These are phyloP conservation scores for Phorcus lineatus DNA, from an alignment of 2,888 invertebrate genomes.

Conservation along the genomic window DNA sequence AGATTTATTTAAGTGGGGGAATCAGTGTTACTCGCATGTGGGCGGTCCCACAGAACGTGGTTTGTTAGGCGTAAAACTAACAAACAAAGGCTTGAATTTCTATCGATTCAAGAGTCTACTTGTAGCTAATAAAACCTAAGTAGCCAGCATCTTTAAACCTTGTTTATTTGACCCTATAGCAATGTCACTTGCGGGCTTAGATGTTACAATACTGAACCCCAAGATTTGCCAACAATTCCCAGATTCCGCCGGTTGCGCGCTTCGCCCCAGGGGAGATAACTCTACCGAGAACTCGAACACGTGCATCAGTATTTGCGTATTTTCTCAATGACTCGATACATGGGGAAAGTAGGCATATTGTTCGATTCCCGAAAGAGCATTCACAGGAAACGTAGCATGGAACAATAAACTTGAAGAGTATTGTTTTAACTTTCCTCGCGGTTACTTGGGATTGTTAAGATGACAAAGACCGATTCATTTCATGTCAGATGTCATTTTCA, in stretches of 20 bases:
- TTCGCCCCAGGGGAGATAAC: slow-evolving; percentile 14
- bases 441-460: not conserved
- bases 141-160: slow-evolving; percentile 21
- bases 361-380: not conserved
- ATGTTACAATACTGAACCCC: slow-evolving; percentile 18
- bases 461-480: slow-evolving; percentile 16
- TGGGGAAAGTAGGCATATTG: not conserved
- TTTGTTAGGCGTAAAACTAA: slow-evolving; percentile 11
- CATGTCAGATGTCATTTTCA: slow-evolving; percentile 9
- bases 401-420: slow-evolving; percentile 22
- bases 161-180: slow-evolving; percentile 24
- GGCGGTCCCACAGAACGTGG: not conserved
- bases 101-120: slow-evolving; percentile 14
- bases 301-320: slow-evolving; percentile 19
- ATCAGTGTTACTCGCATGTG: too few relatives aligned
- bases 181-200: slow-evolving; percentile 13
- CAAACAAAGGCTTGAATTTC: slow-evolving; percentile 6
- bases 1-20: too few relatives aligned
- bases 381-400: not conserved
- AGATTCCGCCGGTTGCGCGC: not conserved
- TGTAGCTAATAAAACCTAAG: slow-evolving; percentile 26
- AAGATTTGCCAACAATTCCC: slow-evolving; percentile 18
- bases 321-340: slow-evolving; percentile 11
- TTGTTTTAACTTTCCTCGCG: slow-evolving; percentile 3
- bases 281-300: slow-evolving; percentile 1